Percentiles rank a stretch among this genome's conserved stretches.
Evolutionary conservation across 2,797 vertebrate genomes (phyloP).

Genomic region (Parotocinclus haroldoi): DNA sequence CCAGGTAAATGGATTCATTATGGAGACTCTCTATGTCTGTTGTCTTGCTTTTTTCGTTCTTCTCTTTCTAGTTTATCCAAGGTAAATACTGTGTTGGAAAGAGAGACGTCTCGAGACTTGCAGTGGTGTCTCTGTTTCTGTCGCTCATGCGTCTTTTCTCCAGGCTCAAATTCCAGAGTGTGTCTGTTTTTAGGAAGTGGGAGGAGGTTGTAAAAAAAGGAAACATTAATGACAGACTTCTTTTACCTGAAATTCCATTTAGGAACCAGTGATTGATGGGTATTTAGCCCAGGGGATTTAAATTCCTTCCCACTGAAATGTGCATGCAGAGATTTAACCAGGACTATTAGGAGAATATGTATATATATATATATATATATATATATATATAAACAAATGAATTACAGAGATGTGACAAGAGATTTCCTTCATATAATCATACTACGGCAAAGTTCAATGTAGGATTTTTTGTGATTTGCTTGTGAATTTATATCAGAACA

Average conservation of each 20-base stretch:
- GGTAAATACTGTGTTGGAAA: not conserved
- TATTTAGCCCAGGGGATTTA: slow-evolving; percentile 23
- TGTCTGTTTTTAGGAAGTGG: slow-evolving; percentile 61
- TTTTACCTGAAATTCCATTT: slow-evolving; percentile 57
- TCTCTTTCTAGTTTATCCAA: slow-evolving; percentile 31
- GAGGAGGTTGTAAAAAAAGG: slow-evolving; percentile 55
- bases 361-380: too few species aligned
- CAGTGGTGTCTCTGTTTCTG: slow-evolving; percentile 27
- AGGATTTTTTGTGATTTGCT: too few species aligned
- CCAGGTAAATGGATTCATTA: slow-evolving; percentile 68
- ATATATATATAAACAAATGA: too few species aligned
- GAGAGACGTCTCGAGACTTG: slow-evolving; percentile 41
- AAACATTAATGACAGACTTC: slow-evolving; percentile 48
- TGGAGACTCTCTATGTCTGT: slow-evolving; percentile 38
- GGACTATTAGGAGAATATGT: too few species aligned
- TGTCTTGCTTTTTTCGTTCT: slow-evolving; percentile 19
- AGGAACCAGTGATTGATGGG: slow-evolving; percentile 45
- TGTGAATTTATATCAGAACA: too few species aligned
- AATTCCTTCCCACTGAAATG: not conserved
- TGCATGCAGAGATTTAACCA: not conserved
- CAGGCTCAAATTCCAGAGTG: slow-evolving; percentile 67
- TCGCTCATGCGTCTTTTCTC: slow-evolving; percentile 32
- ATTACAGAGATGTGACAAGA: too few species aligned
- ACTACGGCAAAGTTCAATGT: too few species aligned
- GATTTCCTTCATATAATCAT: too few species aligned